Evolutionary conservation across 1,140 invertebrate genomes (phyloP), one percentile per base, ranked within the genome.

Genomic region (Leptestheria dahalacensis): DNA sequence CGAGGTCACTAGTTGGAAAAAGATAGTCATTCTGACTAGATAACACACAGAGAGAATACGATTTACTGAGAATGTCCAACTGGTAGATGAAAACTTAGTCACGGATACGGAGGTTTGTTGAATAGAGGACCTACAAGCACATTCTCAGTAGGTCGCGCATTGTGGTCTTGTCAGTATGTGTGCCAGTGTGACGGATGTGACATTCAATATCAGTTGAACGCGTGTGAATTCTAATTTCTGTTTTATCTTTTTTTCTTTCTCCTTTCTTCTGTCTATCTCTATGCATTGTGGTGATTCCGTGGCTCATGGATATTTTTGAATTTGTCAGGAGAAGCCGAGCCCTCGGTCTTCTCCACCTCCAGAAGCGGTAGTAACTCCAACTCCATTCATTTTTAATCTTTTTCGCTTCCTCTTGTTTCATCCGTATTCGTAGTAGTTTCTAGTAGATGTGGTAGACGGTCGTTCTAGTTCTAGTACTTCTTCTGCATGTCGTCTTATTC

Each of bases 271-370:
- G 26, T 55, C 33, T 55, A 9, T 55, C 53, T 55, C 53, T 55
- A 26, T 55, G 53, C 53, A 55, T 55, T 41, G 33, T 18, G 53
- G 53, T 55, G 53, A 33, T 28, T 55, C 33, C 53, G 53, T 55
- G 26, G 53, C 53, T 55, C 53, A 55, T 55, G 53, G 53, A 55
- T 28, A 55, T 55, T 50, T 48, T 60, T 48, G 9, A 52, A 51
- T 26, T 50, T 60, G 41, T 29, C 58, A 60, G 58, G 58, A 60
- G 58, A 60, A 60, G 51, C 24, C 58, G 53, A 55, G 26, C 51
- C 23, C 58, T 60, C 58, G 48, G 48, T 60, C 47, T 60, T 52
- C 58, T 60, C 25, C 26, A 51, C 58, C 58, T 60, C 58, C 58
- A 28, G 58, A 60, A 60, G 58, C 58, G 58, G 58, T 60, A 60